Evolutionary conservation across 2,113 vertebrate genomes (phyloP).

Genomic region (Phaethornis superciliosus): DNA sequence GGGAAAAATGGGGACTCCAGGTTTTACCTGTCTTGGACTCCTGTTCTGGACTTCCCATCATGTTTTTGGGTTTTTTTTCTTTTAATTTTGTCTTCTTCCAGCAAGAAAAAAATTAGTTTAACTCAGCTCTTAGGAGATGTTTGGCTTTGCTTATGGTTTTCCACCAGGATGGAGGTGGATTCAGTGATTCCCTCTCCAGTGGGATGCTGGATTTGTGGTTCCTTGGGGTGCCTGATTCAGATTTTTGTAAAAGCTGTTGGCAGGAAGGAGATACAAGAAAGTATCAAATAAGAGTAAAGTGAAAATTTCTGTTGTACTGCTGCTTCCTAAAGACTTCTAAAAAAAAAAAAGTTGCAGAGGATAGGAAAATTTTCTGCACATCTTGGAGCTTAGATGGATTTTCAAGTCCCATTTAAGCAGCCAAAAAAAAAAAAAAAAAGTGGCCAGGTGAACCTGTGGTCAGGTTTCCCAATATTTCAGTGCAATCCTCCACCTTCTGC

Average conservation of each 20-base stretch:
- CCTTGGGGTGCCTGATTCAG: not conserved
- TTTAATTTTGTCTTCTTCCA: not conserved
- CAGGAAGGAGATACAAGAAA: not conserved
- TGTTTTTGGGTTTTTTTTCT: no score
- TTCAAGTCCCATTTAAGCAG: not conserved
- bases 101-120: not conserved
- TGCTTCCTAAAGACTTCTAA: not conserved
- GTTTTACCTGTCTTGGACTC: no score
- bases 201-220: not conserved
- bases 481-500: no score
- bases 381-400: no score
- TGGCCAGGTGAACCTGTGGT: accelerated
- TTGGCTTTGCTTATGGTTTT: not conserved
- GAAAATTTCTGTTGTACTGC: not conserved
- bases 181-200: not conserved
- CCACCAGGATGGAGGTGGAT: not conserved
- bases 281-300: not conserved
- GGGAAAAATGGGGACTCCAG: no score
- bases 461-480: not conserved
- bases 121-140: not conserved
- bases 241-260: not conserved
- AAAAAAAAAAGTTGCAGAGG: not conserved
- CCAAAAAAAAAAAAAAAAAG: not conserved
- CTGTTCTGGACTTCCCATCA: not conserved
- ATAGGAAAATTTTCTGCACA: not conserved